phyloP scores from a whole-genome alignment of 2,113 vertebrate genomes.

The Protomyctophum bolini region DNA sequence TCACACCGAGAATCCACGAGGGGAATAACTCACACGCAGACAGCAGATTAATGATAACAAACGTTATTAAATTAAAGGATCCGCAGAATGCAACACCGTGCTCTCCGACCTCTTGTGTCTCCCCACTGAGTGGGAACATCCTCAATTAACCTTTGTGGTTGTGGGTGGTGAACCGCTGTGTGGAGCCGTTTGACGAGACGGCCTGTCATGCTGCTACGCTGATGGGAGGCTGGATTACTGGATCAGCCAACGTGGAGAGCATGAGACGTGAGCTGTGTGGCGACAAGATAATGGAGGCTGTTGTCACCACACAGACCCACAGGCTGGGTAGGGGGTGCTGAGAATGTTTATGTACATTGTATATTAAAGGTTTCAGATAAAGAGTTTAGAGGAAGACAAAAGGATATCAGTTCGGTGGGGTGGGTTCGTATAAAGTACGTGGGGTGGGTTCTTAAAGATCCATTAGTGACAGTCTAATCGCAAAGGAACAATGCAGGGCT shows the following conservation, averaged over 20 bases:
- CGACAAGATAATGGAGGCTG: slow-evolving; percentile 35
- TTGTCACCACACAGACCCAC: slow-evolving; percentile 25
- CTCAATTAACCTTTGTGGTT: slow-evolving; percentile 58
- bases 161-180: slow-evolving; percentile 33
- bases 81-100: slow-evolving; percentile 25
- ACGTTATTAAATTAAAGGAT: slow-evolving; percentile 26
- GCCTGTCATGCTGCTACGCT: slow-evolving; percentile 16
- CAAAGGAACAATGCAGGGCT: slow-evolving; percentile 59
- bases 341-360: slow-evolving; percentile 46
- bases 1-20: slow-evolving; percentile 26
- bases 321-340: slow-evolving; percentile 28
- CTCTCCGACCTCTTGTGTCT: slow-evolving; percentile 25
- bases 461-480: slow-evolving; percentile 76
- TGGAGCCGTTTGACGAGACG: slow-evolving; percentile 46
- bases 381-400: slow-evolving; percentile 61
- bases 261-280: slow-evolving; percentile 15
- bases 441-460: slow-evolving; percentile 63
- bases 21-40: slow-evolving; percentile 25
- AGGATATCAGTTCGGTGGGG: slow-evolving; percentile 66
- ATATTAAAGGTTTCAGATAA: slow-evolving; percentile 57
- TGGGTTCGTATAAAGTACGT: no score
- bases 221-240: slow-evolving; percentile 36
- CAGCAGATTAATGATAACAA: slow-evolving; percentile 33
- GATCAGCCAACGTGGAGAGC: slow-evolving; percentile 44
- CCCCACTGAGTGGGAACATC: slow-evolving; percentile 31